Evolutionary conservation across 1,140 invertebrate species (phyloP), one percentile per base, ranked within the genome.

Genomic region (Asobara japonica): DNA sequence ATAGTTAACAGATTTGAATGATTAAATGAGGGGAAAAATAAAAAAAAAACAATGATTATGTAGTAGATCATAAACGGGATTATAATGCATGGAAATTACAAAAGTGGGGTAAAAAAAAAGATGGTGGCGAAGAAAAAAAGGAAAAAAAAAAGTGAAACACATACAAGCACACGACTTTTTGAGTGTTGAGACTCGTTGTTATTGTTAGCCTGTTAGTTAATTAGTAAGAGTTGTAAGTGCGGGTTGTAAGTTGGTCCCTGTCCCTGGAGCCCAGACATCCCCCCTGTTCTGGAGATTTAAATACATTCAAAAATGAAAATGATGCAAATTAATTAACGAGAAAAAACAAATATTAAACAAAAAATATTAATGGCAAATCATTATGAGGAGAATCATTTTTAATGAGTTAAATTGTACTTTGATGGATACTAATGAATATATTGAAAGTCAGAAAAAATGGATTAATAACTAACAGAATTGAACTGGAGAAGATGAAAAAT

Each of bases 141-240:
- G 11, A 16, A 71, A 69, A 33, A 69, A 62, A 65, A 51, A 38
- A 69, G 20, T 30, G 29, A 73, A 82, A 83, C 79, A 84, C 79
- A 85, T 76, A 77, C 76, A 77, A 78, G 65, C 69, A 62, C 73
- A 74, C 71, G 68, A 76, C 78, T 79, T 85, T 87, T 86, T 86
- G 80, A 86, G 86, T 84, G 86, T 88, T 86, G 82, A 71, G 69
- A 88, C 84, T 88, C 82, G 85, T 88, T 88, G 85, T 88, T 87
- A 88, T 88, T 88, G 86, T 88, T 88, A 88, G 86, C 82, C 84
- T 88, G 86, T 88, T 88, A 88, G 86, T 88, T 88, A 88, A 88
- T 88, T 88, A 85, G 83, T 88, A 87, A 87, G 84, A 86, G 83
- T 88, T 87, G 85, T 86, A 88, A 88, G 85, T 85, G 84, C 82